Evolutionary conservation across 2,797 vertebrate genomes (phyloP).

Genomic region (Liasis olivaceus): DNA sequence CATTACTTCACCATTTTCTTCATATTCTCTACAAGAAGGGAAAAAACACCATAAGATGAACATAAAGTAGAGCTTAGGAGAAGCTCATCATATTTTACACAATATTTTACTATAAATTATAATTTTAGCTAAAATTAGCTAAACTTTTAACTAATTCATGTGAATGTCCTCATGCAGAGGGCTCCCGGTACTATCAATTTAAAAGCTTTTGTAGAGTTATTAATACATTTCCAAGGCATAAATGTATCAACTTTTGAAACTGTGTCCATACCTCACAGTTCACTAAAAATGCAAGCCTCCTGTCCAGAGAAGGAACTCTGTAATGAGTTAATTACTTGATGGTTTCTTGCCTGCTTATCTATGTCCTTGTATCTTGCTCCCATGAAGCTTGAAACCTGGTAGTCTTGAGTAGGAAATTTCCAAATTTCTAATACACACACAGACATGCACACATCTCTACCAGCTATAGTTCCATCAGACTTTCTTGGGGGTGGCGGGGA

Average conservation of each 20-base stretch:
- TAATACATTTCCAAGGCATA: neutral
- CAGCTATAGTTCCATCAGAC: too few species aligned
- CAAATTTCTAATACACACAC: too few species aligned
- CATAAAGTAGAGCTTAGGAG: slow-evolving; percentile 22
- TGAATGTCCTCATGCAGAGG: neutral
- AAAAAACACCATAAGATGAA: neutral
- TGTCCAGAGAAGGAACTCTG: neutral
- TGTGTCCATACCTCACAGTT: neutral
- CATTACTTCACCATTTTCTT: slow-evolving; percentile 78
- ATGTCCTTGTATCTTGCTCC: neutral
- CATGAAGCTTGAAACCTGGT: too few species aligned
- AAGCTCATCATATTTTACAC: neutral
- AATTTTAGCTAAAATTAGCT: neutral
- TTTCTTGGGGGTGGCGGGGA: too few species aligned
- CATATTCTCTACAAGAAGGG: slow-evolving; percentile 72
- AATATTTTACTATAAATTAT: neutral
- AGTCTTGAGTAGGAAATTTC: too few species aligned
- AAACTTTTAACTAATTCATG: neutral
- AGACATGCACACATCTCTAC: too few species aligned
- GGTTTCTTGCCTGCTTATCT: neutral
- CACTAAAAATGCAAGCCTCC: neutral
- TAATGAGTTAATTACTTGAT: neutral
- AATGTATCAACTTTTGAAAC: neutral
- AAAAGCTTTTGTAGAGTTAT: neutral
- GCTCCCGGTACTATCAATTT: neutral